Percentiles rank a stretch among this genome's conserved stretches.
Conservation (phyloP, 2,888 invertebrate species). For the Octodonta nipae region DNA sequence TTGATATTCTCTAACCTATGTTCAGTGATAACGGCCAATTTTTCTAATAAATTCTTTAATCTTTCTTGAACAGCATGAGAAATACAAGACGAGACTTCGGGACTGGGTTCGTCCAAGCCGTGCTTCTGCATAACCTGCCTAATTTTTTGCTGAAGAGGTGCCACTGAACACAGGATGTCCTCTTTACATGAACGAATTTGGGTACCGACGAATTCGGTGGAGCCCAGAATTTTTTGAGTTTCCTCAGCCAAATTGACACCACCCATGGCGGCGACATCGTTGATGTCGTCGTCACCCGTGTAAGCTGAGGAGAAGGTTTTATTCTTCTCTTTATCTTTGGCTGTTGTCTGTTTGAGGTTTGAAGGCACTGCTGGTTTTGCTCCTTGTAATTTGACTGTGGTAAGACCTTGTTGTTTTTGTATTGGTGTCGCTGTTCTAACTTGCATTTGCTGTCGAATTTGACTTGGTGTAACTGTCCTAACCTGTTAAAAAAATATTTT, state of each 20-base stretch:
- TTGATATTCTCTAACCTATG: conserved; percentile 88
- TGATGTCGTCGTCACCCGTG: conserved; percentile 77
- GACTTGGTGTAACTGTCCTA: conserved; percentile 17
- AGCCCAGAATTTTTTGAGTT: conserved; percentile 81
- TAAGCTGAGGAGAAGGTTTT: conserved; percentile 41
- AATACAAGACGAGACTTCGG: conserved; percentile 79
- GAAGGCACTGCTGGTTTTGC: conserved; percentile 44
- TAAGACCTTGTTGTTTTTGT: not conserved
- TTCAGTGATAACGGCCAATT: conserved; percentile 83
- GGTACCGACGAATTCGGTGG: conserved; percentile 63
- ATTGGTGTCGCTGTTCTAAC: conserved; percentile 22
- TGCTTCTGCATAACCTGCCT: conserved; percentile 59
- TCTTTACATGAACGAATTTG: conserved; percentile 82
- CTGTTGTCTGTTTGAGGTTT: conserved; percentile 42
- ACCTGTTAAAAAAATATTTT: too few relatives aligned
- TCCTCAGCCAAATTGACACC: conserved; percentile 96
- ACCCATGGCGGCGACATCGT: conserved; percentile 98
- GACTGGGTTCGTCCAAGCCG: conserved; percentile 67
- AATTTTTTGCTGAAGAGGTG: conserved; percentile 61
- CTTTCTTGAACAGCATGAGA: conserved; percentile 91
- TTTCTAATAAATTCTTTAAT: conserved; percentile 79
- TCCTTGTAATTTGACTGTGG: conserved; percentile 12
- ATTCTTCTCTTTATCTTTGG: conserved; percentile 63
- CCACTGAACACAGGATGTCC: conserved; percentile 70
- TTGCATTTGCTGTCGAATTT: conserved; percentile 14